Conservation (phyloP, 2,797 vertebrate species). For the Protonibea diacanthus region DNA sequence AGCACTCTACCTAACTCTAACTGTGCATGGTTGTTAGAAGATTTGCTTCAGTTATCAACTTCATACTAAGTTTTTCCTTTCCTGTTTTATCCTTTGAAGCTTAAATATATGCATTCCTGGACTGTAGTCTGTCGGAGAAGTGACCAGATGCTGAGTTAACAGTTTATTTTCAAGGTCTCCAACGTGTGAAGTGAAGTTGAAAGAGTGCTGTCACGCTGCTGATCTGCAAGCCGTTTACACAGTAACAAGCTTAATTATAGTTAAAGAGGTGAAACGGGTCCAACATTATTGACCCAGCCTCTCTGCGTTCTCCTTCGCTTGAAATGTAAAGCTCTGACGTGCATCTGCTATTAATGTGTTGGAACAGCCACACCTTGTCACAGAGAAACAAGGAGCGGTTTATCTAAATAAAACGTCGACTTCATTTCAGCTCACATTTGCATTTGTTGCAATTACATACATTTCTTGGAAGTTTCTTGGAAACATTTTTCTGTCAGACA, state of each 20-base stretch:
- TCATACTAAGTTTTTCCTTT: background rate
- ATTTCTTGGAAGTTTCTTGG: background rate
- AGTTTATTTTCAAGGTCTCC: background rate
- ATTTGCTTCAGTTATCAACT: background rate
- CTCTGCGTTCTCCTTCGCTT: background rate
- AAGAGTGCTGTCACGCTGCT: background rate
- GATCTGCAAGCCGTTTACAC: background rate
- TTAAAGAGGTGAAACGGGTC: background rate
- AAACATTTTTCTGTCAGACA: background rate
- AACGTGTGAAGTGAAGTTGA: background rate
- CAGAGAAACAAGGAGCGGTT: background rate
- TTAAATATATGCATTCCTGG: background rate
- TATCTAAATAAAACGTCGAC: background rate
- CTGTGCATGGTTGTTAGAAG: background rate
- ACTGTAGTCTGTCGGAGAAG: background rate
- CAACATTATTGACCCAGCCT: background rate
- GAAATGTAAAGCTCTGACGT: background rate
- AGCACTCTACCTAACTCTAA: no score
- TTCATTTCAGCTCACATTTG: background rate
- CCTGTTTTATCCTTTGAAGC: background rate
- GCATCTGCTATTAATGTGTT: background rate
- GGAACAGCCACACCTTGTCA: slow-evolving; percentile 17
- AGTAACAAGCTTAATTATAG: background rate
- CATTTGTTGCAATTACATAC: background rate
- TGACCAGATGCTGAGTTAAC: no score